Percentiles rank a stretch among this genome's conserved stretches.
phyloP scores from a whole-genome alignment of 2,888 invertebrate genomes.

The Tachina lurida region DNA sequence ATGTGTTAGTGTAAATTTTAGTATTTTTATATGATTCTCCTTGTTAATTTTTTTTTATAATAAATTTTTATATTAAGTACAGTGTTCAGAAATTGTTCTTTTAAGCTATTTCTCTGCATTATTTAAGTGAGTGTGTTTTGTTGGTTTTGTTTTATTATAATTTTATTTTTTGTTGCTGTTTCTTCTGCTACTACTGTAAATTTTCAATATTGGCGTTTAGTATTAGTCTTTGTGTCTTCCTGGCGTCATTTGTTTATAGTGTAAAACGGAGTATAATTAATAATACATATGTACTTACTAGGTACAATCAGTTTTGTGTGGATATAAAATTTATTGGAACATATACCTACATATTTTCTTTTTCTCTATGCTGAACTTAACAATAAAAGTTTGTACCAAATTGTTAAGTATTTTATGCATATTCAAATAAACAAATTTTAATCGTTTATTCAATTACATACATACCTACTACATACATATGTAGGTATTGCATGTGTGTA shows the following conservation, averaged over 20 bases:
- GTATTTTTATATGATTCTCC: constrained; percentile 66
- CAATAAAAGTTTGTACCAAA: neutral
- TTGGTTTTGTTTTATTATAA: constrained; percentile 61
- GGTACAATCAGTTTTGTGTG: neutral
- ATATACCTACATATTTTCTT: neutral
- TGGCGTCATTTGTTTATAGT: constrained; percentile 71
- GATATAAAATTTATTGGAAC: constrained; percentile 18
- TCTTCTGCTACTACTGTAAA: constrained; percentile 57
- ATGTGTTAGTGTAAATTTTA: constrained; percentile 63
- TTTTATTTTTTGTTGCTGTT: constrained; percentile 59
- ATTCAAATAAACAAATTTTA: too few species aligned
- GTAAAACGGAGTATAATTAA: constrained; percentile 63
- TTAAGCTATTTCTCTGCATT: constrained; percentile 68
- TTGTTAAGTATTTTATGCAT: too few species aligned
- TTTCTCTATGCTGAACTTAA: neutral
- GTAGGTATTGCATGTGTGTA: neutral
- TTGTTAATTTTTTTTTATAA: constrained; percentile 65
- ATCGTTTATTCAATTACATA: neutral
- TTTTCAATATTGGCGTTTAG: constrained; percentile 69
- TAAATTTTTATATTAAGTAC: constrained; percentile 76
- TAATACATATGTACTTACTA: neutral
- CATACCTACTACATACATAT: neutral
- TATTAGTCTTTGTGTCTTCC: constrained; percentile 70
- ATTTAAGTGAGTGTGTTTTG: constrained; percentile 40
- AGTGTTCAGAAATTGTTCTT: constrained; percentile 78